Evolutionary conservation across 53 echinoderm and acorn worm species (phyloP).

Genomic region (Antedon mediterranea): DNA sequence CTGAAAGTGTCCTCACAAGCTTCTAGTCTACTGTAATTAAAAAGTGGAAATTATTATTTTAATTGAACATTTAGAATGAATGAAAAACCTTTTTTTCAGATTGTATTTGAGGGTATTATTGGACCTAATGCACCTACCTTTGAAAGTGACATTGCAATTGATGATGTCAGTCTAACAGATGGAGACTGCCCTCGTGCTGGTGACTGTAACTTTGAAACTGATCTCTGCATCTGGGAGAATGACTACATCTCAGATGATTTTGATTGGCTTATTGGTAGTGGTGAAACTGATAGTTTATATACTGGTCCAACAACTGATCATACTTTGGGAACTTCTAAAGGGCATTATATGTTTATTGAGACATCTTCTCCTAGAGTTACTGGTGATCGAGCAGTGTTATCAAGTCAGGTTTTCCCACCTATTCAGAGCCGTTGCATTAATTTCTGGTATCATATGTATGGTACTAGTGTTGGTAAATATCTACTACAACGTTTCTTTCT

Average conservation of each 20-base stretch:
- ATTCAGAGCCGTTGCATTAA: constrained; percentile 30
- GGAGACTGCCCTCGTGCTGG: constrained; percentile 40
- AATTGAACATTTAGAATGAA: too few species aligned
- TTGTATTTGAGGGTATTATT: constrained; percentile 43
- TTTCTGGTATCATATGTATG: constrained; percentile 89
- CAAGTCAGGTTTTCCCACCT: constrained; percentile 31
- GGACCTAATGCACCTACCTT: constrained; percentile 16
- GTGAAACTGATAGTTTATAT: neutral
- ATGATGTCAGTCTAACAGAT: constrained; percentile 45
- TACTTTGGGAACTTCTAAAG: constrained; percentile 1
- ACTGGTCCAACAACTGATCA: constrained; percentile 6
- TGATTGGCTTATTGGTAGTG: neutral
- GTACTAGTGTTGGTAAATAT: constrained; percentile 17
- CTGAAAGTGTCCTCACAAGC: too few species aligned
- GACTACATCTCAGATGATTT: neutral
- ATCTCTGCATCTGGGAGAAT: neutral
- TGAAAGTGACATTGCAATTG: constrained; percentile 54
- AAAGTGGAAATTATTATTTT: too few species aligned
- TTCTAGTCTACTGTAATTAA: too few species aligned
- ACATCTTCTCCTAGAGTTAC: constrained; percentile 7
- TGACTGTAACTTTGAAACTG: neutral
- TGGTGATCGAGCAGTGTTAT: constrained; percentile 34
- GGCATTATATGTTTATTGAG: constrained; percentile 30
- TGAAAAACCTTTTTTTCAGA: constrained; percentile 4
- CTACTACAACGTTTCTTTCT: too few species aligned